A percentile compares a stretch with the other conserved stretches of the same genome.
phyloP scores from a whole-genome alignment of 2,888 invertebrate species.

The Trachelus tabidus region DNA sequence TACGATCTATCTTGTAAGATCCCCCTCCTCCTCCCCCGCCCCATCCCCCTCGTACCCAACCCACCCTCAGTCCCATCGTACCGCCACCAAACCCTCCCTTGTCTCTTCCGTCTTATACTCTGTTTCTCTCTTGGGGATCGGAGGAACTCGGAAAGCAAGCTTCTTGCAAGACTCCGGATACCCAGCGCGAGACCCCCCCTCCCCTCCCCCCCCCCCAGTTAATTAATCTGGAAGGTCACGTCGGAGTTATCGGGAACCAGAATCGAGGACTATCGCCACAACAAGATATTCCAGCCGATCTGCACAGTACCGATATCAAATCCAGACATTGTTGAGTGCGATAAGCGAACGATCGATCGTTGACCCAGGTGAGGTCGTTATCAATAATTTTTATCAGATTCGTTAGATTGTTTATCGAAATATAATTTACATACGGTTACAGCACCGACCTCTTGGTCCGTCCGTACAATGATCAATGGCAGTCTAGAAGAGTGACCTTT shows the following conservation, averaged over 20 bases:
- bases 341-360: background rate
- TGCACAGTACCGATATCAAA: too few relatives aligned
- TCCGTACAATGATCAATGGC: background rate
- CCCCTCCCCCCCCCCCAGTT: slow-evolving; percentile 20
- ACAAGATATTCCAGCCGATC: background rate
- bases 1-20: slow-evolving; percentile 49
- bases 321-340: too few relatives aligned
- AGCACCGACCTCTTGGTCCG: background rate
- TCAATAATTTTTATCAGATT: background rate
- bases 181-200: slow-evolving; percentile 15
- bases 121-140: slow-evolving; percentile 9
- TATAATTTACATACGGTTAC: background rate
- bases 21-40: slow-evolving; percentile 6
- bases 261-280: slow-evolving; percentile 25
- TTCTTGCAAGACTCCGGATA: slow-evolving; percentile 19
- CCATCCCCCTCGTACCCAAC: slow-evolving; percentile 14
- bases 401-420: background rate
- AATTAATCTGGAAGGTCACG: slow-evolving; percentile 30
- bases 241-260: slow-evolving; percentile 23
- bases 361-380: background rate
- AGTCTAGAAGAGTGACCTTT: background rate
- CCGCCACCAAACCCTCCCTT: slow-evolving; percentile 6
- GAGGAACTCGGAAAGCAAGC: slow-evolving; percentile 13
- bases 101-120: background rate
- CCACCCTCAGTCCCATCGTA: slow-evolving; percentile 17